These are phyloP conservation scores for Drosophila ezoana DNA, from an alignment of 2,888 invertebrate genomes.

Conservation along the genomic window DNA sequence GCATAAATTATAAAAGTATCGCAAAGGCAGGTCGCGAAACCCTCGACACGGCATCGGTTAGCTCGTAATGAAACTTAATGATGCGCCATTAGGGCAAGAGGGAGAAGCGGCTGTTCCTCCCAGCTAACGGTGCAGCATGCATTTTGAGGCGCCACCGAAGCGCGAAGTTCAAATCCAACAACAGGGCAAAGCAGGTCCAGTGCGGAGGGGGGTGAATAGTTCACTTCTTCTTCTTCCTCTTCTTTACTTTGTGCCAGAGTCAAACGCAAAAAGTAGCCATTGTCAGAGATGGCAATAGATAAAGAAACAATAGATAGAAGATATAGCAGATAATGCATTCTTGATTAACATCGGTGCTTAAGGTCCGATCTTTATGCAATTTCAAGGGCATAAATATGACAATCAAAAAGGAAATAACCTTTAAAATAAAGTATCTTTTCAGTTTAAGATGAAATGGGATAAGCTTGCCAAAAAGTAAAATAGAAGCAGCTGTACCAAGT, in stretches of 20 bases:
- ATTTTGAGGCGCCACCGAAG: conserved; percentile 64
- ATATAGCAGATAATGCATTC: too few relatives aligned
- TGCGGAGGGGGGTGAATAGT: not conserved
- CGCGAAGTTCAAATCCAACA: conserved; percentile 56
- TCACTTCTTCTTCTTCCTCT: not conserved
- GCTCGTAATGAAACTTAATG: conserved; percentile 76
- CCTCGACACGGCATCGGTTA: conserved; percentile 10
- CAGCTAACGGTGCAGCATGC: conserved; percentile 66
- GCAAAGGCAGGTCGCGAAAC: conserved; percentile 14
- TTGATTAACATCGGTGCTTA: too few relatives aligned
- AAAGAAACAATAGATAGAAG: too few relatives aligned
- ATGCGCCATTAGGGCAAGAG: conserved; percentile 68
- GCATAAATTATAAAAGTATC: conserved; percentile 60
- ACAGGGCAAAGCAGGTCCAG: not conserved
- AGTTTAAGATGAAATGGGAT: too few relatives aligned
- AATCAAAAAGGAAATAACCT: not conserved
- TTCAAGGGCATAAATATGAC: not conserved
- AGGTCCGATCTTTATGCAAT: too few relatives aligned
- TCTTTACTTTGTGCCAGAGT: conserved; percentile 1
- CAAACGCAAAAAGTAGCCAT: conserved; percentile 14
- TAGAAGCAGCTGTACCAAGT: too few relatives aligned
- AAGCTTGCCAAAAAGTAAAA: too few relatives aligned
- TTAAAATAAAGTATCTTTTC: too few relatives aligned
- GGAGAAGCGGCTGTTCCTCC: conserved; percentile 7
- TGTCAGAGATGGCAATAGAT: conserved; percentile 12